Evolutionary conservation across 1,140 invertebrate species (phyloP).

Genomic region (Calliopsis andreniformis): DNA sequence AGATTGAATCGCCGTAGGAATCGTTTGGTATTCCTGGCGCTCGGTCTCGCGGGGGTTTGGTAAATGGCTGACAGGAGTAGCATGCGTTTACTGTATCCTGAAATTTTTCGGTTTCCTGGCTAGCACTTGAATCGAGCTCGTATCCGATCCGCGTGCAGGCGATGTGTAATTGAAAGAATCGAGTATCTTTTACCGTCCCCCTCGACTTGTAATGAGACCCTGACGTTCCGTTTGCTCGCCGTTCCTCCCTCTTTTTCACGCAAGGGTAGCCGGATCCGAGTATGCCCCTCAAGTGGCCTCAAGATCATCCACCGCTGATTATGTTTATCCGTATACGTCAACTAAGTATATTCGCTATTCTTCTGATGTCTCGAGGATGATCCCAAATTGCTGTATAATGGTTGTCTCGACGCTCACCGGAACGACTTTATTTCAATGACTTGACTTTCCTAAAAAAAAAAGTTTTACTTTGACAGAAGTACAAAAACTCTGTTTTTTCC

Average conservation of each 20-base stretch:
- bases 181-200: conserved; percentile 46
- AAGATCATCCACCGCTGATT: conserved; percentile 68
- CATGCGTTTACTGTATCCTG: conserved; percentile 13
- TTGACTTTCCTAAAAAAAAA: conserved; percentile 59
- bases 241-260: conserved; percentile 62
- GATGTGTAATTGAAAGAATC: conserved; percentile 47
- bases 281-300: conserved; percentile 67
- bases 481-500: too few relatives aligned
- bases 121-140: conserved; percentile 35
- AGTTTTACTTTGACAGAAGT: conserved; percentile 57
- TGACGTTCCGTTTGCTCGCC: conserved; percentile 41
- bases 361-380: conserved; percentile 73
- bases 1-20: conserved; percentile 23
- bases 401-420: conserved; percentile 47
- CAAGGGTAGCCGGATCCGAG: conserved; percentile 63
- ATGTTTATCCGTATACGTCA: conserved; percentile 71
- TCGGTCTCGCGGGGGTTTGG: not conserved
- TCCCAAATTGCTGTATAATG: conserved; percentile 74
- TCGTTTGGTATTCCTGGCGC: conserved; percentile 28
- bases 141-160: conserved; percentile 33
- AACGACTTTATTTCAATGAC: conserved; percentile 59
- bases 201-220: conserved; percentile 50
- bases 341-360: conserved; percentile 73
- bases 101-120: conserved; percentile 11
- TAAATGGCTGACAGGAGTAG: not conserved